Percentiles rank a stretch among this genome's conserved stretches.
Conservation (phyloP, 2,888 invertebrate species). For the Dryocosmus kuriphilus region DNA sequence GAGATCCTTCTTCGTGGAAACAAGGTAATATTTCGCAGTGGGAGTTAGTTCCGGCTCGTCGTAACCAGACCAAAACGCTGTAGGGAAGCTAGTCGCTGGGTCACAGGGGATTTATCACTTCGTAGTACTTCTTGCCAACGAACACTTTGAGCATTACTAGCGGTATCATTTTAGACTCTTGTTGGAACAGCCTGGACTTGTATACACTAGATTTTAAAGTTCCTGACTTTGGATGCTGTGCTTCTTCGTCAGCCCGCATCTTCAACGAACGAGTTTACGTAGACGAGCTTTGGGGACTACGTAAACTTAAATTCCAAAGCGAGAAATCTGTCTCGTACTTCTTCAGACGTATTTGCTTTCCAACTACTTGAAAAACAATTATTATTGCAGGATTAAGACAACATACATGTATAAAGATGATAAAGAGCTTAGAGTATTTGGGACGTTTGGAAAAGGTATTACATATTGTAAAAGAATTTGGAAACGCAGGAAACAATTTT, state of each 20-base stretch:
- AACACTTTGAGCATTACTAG: slow-evolving; percentile 49
- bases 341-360: slow-evolving; percentile 13
- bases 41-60: slow-evolving; percentile 54
- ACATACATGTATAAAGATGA: not conserved
- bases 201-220: slow-evolving; percentile 30
- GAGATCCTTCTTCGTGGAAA: slow-evolving; percentile 64
- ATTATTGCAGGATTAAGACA: not conserved
- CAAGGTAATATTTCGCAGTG: slow-evolving; percentile 69
- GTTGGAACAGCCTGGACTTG: slow-evolving; percentile 30
- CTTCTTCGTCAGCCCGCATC: slow-evolving; percentile 8
- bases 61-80: slow-evolving; percentile 65
- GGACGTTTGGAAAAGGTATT: not conserved
- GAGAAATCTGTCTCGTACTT: not conserved
- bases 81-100: slow-evolving; percentile 60
- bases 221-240: slow-evolving; percentile 19
- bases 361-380: slow-evolving; percentile 13
- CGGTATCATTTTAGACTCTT: slow-evolving; percentile 56
- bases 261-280: slow-evolving; percentile 7
- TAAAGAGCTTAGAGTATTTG: not conserved
- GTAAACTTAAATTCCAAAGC: slow-evolving; percentile 12
- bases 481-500: too few species aligned
- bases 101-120: slow-evolving; percentile 71
- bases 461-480: too few species aligned
- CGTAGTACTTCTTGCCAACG: slow-evolving; percentile 62
- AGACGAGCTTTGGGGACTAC: not conserved